Evolutionary conservation across 1,140 invertebrate species (phyloP), one percentile per base, ranked within the genome.

Genomic region (Tetramorium parvispinum): DNA sequence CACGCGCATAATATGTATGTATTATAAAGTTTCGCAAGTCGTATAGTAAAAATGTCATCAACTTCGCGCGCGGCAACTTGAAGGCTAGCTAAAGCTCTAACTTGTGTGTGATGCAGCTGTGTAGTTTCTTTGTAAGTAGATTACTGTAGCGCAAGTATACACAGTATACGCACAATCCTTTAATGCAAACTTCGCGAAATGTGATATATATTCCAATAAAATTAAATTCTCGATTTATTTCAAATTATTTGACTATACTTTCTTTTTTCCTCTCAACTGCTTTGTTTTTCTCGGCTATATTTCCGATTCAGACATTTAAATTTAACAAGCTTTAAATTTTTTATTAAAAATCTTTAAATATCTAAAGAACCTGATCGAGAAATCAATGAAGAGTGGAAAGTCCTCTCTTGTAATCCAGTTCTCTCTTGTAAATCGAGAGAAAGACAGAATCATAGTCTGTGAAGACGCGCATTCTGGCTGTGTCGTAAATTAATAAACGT

Each of bases 101-200:
- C 37, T 83, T 83, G 21, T 21, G 55, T 21, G 32, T 43, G 32
- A 66, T 13, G 68, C 68, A 63, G 24, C 40, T 83, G 66, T 11
- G 37, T 53, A 83, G 53, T 73, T 83, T 83, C 68, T 81, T 81
- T 43, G n/a, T 73, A 83, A 83, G 79, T 83, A 70, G 53, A 61
- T 83, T 73, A 73, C 68, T 37, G 43, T 13, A 37, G 66, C 46
- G 11, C n/a, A 49, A 79, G 59, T 46, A 71, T 57, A 66, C 63
- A 4, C 37, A 71, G 51, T 71, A 8, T 71, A 70, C 37, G 65
- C 53, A 59, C 53, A 73, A 59, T 83, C 66, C 68, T 83, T 40
- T 57, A 59, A 73, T 21, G 53, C 53, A 73, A 73, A 73, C 55
- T 83, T 73, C 4, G 27, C 3, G 4, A 61, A 32, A 13, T 43